phyloP scores from a whole-genome alignment of 2,888 invertebrate genomes.

The Cryptocheilus praepositus region DNA sequence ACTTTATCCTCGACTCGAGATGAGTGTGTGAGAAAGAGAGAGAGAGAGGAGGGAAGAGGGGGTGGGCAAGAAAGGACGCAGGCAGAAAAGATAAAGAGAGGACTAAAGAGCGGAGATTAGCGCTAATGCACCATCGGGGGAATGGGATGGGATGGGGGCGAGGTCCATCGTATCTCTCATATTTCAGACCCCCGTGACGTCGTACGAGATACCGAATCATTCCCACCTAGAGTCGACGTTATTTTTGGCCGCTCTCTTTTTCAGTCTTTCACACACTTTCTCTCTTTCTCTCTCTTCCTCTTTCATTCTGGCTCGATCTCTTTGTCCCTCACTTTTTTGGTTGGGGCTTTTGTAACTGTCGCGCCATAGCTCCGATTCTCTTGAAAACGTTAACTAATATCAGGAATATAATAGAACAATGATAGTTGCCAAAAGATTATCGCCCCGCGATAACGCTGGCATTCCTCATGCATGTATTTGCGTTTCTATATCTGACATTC shows the following conservation, averaged over 20 bases:
- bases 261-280: neutral
- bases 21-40: neutral
- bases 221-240: slow-evolving; percentile 69
- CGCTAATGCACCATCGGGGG: slow-evolving; percentile 74
- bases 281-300: neutral
- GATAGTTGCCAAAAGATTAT: too few relatives aligned
- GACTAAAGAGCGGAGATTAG: slow-evolving; percentile 75
- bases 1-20: neutral
- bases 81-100: slow-evolving; percentile 73
- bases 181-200: slow-evolving; percentile 74
- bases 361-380: too few relatives aligned
- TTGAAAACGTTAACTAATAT: too few relatives aligned
- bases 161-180: slow-evolving; percentile 74
- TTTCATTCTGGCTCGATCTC: neutral
- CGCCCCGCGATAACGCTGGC: too few relatives aligned
- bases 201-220: slow-evolving; percentile 74
- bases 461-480: too few relatives aligned
- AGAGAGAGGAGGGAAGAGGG: slow-evolving; percentile 41
- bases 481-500: too few relatives aligned
- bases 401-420: too few relatives aligned
- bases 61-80: slow-evolving; percentile 51
- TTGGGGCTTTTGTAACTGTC: too few relatives aligned
- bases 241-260: slow-evolving; percentile 57
- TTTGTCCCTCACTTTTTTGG: slow-evolving; percentile 54
- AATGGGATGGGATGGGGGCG: slow-evolving; percentile 61